phyloP scores from a whole-genome alignment of 92 coral and sea anemone genomes.

The Heteractis magnifica region DNA sequence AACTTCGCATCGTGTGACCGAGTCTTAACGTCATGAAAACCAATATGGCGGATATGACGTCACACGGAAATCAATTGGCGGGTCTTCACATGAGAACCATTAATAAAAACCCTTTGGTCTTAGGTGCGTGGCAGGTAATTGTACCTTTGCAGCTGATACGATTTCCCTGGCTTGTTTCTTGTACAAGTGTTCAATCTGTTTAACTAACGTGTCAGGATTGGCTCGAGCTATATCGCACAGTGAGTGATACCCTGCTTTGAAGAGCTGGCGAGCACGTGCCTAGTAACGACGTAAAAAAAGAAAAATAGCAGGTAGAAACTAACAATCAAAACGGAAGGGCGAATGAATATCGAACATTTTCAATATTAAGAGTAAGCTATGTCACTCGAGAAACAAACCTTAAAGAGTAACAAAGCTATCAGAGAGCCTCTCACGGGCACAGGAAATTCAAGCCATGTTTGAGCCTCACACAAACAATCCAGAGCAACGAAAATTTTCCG shows the following conservation, averaged over 20 bases:
- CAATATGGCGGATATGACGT: no score
- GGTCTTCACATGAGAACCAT: neutral
- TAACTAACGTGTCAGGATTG: conserved; percentile 55
- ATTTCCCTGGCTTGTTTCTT: conserved; percentile 80
- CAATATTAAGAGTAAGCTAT: no score
- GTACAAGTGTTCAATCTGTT: conserved; percentile 82
- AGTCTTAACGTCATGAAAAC: no score
- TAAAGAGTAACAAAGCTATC: no score
- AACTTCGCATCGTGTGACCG: no score
- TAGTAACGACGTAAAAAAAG: conserved; percentile 1
- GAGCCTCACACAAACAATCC: no score
- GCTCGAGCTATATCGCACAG: conserved; percentile 80
- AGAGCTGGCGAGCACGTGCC: conserved; percentile 91
- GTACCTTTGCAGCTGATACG: conserved; percentile 91
- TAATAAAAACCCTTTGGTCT: neutral
- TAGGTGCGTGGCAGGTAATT: neutral
- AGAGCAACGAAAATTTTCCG: no score
- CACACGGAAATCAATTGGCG: no score
- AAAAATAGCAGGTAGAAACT: neutral
- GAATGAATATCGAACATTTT: no score
- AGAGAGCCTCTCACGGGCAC: no score
- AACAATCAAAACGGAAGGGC: neutral
- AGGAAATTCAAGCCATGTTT: no score
- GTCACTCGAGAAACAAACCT: no score
- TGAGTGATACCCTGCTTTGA: conserved; percentile 81